Evolutionary conservation across 30 jellyfish, hydroid and myxozoan species (phyloP), one percentile per base, ranked within the genome.

Genomic region (Hydra vulgaris): DNA sequence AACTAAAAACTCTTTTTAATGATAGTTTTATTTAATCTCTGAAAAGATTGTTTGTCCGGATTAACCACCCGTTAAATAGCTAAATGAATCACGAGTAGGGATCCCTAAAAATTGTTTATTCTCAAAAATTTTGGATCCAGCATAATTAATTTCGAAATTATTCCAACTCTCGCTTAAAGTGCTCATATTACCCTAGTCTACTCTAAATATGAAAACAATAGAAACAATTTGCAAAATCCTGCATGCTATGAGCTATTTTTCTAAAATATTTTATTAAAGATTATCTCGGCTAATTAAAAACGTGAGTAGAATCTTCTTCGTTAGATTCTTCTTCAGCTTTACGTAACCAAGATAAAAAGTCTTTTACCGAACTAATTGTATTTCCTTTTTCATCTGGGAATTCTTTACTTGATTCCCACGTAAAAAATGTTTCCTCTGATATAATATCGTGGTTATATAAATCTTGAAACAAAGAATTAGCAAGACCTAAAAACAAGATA

Each of bases 341-440:
- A 26, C 75, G 67, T 27, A 88, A 85, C 96, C 96, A 88, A n/a
- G 53, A 70, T 27, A 88, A 20, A 73, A 88, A 84, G 23, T 82
- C 85, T 53, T 77, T 72, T 17, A 80, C 96, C 12, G 87, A 75
- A 0, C 73, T 71, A 21, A 88, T 25, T 22, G 96, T 94, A 72
- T 12, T 66, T 24, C 95, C 94, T 72, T 88, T 88, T 52, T 94
- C 96, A 19, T 78, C 81, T n/a, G 89, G 94, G 21, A 70, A 85
- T 1, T 84, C 95, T n/a, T 84, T 78, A 76, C 85, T 79, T 22
- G 75, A 54, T 69, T 79, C 95, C 96, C 96, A 88, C 17, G 55
- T 76, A 40, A 15, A 25, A 53, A 83, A 79, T 7, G 95, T 74
- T 17, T 84, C 91, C 52, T 80, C 95, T 21, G 85, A 40, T 17